Conservation (phyloP, 2,888 invertebrate species). For the Ophraella communa region DNA sequence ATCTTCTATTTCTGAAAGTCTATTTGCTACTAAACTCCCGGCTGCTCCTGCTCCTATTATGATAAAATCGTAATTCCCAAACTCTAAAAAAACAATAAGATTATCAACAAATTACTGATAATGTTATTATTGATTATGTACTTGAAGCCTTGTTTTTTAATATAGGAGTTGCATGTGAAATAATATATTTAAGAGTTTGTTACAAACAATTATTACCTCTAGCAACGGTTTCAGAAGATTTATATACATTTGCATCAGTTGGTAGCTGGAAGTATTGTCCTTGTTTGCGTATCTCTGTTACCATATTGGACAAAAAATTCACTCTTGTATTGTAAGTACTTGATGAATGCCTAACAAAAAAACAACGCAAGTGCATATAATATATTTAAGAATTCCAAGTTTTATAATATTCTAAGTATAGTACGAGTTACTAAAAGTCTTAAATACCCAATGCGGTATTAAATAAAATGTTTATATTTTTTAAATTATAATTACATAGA, state of each 20-base stretch:
- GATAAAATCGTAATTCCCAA: conserved; percentile 38
- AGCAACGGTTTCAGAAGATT: conserved; percentile 16
- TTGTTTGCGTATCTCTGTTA: conserved; percentile 24
- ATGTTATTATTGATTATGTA: too few relatives aligned
- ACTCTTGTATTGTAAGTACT: conserved; percentile 17
- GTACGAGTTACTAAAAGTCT: too few relatives aligned
- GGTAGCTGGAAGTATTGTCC: conserved; percentile 31
- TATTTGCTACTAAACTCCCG: conserved; percentile 36
- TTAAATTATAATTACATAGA: too few relatives aligned
- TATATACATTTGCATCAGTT: conserved; percentile 32
- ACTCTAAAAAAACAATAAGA: conserved; percentile 23
- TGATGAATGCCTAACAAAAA: conserved; percentile 12
- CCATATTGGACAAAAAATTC: conserved; percentile 25
- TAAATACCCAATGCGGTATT: too few relatives aligned
- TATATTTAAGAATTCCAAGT: too few relatives aligned
- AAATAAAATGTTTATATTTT: too few relatives aligned
- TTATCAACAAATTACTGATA: too few relatives aligned
- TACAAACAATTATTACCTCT: conserved; percentile 22
- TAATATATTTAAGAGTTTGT: too few relatives aligned
- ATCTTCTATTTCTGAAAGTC: conserved; percentile 34
- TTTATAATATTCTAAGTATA: too few relatives aligned
- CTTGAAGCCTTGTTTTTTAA: too few relatives aligned
- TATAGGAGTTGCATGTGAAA: too few relatives aligned
- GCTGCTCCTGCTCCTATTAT: conserved; percentile 39
- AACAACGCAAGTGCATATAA: too few relatives aligned